Evolutionary conservation across 2,888 invertebrate species (phyloP).

Genomic region (Danaus chrysippus): DNA sequence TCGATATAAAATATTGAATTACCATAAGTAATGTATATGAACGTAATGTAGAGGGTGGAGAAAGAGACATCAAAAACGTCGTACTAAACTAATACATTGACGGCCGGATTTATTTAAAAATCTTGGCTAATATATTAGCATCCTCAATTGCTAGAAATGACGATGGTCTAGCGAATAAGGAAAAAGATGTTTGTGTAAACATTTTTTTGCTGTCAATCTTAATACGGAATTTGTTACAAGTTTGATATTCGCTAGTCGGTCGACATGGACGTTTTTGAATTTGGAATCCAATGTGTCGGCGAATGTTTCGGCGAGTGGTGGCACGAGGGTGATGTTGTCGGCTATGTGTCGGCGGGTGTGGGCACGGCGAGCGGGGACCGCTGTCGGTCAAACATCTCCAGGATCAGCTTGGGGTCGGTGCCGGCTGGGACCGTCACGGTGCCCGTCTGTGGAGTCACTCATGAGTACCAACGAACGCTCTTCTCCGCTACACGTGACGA

Average conservation of each 20-base stretch:
- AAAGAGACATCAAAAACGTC: not conserved
- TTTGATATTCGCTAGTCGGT: no score
- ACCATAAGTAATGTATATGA: slow-evolving; percentile 8
- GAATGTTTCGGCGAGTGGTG: slow-evolving; percentile 35
- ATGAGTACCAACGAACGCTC: slow-evolving; percentile 75
- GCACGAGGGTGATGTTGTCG: slow-evolving; percentile 45
- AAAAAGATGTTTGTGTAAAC: not conserved
- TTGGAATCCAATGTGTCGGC: slow-evolving; percentile 12
- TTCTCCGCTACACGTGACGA: slow-evolving; percentile 66
- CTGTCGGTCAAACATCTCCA: slow-evolving; percentile 78
- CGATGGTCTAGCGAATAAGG: not conserved
- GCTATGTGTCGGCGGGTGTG: slow-evolving; percentile 46
- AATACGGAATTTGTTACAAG: no score
- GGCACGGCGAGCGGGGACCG: slow-evolving; percentile 67
- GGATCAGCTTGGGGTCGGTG: slow-evolving; percentile 76
- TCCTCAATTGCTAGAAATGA: not conserved
- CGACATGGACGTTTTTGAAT: not conserved
- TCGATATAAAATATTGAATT: slow-evolving; percentile 22
- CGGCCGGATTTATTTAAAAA: slow-evolving; percentile 1
- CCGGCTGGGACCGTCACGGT: slow-evolving; percentile 77
- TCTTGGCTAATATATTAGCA: not conserved
- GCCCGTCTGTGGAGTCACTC: slow-evolving; percentile 66
- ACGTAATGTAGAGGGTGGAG: not conserved
- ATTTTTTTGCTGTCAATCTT: no score
- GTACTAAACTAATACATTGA: not conserved